Evolutionary conservation across 2,888 invertebrate species (phyloP), one percentile per base, ranked within the genome.

Genomic region (Diogma glabrata): DNA sequence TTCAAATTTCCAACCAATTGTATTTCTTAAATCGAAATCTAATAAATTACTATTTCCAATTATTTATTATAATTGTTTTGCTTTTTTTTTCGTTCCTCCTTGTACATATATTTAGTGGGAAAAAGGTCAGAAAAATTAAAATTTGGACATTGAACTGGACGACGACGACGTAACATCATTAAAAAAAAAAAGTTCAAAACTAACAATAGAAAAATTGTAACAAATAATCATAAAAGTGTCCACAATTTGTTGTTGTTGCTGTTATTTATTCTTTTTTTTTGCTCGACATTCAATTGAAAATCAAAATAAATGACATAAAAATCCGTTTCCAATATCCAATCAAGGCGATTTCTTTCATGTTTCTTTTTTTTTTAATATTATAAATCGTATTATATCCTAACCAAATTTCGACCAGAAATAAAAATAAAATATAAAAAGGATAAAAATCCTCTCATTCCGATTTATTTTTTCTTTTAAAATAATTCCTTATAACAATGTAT

Each of bases 81-180:
- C 20, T 10, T 36, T 40, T 40, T n/a, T 20, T 9, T 17, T 20
- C 22, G 10, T 19, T 20, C 22, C 19, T 14, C 14, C 12, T 33
- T 33, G 33, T 33, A 7, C 6, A 14, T 33, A 10, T 36, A 36
- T 14, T 16, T 36, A 7, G 14, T 28, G 10, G 28, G 17, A 40
- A 43, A 43, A 43, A 43, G 43, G 43, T 43, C 43, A 43, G 23
- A 43, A 43, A 22, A 14, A 22, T 43, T 43, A 43, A 43, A n/a
- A n/a, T n/a, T 43, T 43, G 43, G 23, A 43, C 43, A 43, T 43
- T 43, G 43, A 43, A 43, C 43, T 43, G 43, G 22, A 43, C n/a
- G n/a, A n/a, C n/a, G n/a, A n/a, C n/a, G n/a, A n/a, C 43, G 22
- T 43, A 43, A 43, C 43, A 43, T 23, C 23, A 43, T 43, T 43